phyloP scores from a whole-genome alignment of 2,888 invertebrate species.

The Antitype chi region DNA sequence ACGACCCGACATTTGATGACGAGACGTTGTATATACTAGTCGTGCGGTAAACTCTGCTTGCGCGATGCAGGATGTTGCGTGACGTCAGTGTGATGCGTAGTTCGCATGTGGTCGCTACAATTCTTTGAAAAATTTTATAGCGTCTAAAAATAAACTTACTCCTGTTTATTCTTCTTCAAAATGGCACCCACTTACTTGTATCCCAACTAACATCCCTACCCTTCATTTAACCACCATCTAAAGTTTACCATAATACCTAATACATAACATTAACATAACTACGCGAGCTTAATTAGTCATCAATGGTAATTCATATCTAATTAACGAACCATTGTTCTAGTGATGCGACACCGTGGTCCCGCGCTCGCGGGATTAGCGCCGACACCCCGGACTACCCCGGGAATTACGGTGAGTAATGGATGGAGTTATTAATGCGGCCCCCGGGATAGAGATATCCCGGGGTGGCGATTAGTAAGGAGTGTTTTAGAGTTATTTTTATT shows the following conservation, averaged over 20 bases:
- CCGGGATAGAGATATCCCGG: slow-evolving; percentile 60
- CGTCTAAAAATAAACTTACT: too few species aligned
- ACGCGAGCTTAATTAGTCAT: slow-evolving; percentile 56
- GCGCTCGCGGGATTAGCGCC: slow-evolving; percentile 71
- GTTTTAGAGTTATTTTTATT: slow-evolving; percentile 50
- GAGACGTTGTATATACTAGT: too few species aligned
- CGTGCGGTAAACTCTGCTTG: too few species aligned
- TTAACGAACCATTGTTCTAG: slow-evolving; percentile 70
- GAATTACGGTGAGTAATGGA: slow-evolving; percentile 77
- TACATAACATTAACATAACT: slow-evolving; percentile 40
- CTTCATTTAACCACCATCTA: background rate
- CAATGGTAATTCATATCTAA: slow-evolving; percentile 67
- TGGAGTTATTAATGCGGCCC: slow-evolving; percentile 66
- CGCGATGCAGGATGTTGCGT: too few species aligned
- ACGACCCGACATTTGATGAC: too few species aligned
- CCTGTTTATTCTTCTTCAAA: background rate
- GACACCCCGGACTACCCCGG: slow-evolving; percentile 69
- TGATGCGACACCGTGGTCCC: slow-evolving; percentile 66
- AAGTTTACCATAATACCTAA: slow-evolving; percentile 7
- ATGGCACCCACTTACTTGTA: background rate
- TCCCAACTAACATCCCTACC: background rate
- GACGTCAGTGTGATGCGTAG: too few species aligned
- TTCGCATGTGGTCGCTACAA: background rate
- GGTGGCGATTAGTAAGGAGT: slow-evolving; percentile 64
- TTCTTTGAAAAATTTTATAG: background rate